Evolutionary conservation across 2,113 vertebrate species (phyloP).

Genomic region (Pao palembangensis): DNA sequence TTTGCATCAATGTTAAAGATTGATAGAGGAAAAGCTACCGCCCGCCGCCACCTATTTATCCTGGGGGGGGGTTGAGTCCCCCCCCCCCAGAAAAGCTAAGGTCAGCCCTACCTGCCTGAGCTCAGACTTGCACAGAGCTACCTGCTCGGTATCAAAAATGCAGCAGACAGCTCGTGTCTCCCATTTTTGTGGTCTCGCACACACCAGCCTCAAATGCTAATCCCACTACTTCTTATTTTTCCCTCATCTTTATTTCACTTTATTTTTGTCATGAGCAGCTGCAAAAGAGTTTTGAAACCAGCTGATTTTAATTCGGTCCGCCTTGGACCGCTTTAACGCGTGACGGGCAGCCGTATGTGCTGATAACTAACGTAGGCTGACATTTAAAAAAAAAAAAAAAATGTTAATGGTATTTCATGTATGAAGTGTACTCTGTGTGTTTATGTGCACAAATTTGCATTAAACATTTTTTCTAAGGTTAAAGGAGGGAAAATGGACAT

Average conservation of each 20-base stretch:
- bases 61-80: constrained; percentile 22
- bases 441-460: constrained; percentile 72
- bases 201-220: constrained; percentile 49
- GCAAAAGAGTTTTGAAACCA: constrained; percentile 51
- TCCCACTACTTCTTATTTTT: constrained; percentile 29
- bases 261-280: constrained; percentile 24
- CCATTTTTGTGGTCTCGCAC: constrained; percentile 33
- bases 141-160: constrained; percentile 41
- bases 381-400: constrained; percentile 66
- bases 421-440: constrained; percentile 72
- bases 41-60: constrained; percentile 13
- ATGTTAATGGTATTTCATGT: constrained; percentile 68
- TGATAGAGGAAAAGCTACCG: constrained; percentile 27
- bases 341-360: constrained; percentile 38
- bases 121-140: constrained; percentile 59
- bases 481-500: constrained; percentile 30
- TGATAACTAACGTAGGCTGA: constrained; percentile 65
- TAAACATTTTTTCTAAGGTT: constrained; percentile 73
- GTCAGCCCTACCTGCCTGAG: constrained; percentile 44
- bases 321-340: background rate
- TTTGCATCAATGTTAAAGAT: constrained; percentile 30
- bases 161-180: constrained; percentile 35
- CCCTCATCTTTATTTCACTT: constrained; percentile 14
- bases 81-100: background rate
- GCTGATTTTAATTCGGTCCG: constrained; percentile 51